phyloP scores from a whole-genome alignment of 2,113 vertebrate genomes.

The Taurulus bubalis region DNA sequence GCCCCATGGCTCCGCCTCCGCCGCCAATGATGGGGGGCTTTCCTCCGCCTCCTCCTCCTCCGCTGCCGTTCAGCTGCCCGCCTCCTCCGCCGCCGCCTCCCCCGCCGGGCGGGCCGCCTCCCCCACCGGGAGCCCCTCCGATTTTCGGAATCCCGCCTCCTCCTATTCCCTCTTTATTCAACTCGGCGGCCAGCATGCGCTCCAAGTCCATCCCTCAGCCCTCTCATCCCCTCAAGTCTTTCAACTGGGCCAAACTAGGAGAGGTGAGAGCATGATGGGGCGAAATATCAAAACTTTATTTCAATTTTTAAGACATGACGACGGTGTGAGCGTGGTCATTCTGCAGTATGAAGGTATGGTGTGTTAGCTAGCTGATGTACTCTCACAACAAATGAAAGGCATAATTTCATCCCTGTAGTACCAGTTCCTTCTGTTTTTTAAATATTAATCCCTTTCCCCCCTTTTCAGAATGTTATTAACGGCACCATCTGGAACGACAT shows the following conservation, averaged over 20 bases:
- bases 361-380: not conserved
- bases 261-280: conserved; percentile 86
- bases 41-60: conserved; percentile 87
- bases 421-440: not conserved
- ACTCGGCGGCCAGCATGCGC: conserved; percentile 78
- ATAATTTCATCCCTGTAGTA: not conserved
- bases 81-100: conserved; percentile 85
- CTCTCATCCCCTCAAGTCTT: conserved; percentile 96
- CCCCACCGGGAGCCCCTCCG: conserved; percentile 93
- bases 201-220: conserved; percentile 94
- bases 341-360: not conserved
- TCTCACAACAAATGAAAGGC: not conserved
- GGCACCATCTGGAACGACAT: conserved; percentile 96
- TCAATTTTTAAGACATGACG: not conserved
- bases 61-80: conserved; percentile 86
- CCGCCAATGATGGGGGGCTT: conserved; percentile 81
- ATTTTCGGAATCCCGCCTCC: conserved; percentile 86
- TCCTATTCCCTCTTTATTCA: conserved; percentile 79
- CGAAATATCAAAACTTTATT: not conserved
- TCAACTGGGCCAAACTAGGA: conserved; percentile 97
- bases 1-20: conserved; percentile 84
- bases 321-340: not conserved
- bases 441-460: not conserved
- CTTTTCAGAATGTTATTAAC: conserved; percentile 89
- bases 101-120: conserved; percentile 90